phyloP scores from a whole-genome alignment of 2,113 vertebrate genomes.

The Felis catus region DNA sequence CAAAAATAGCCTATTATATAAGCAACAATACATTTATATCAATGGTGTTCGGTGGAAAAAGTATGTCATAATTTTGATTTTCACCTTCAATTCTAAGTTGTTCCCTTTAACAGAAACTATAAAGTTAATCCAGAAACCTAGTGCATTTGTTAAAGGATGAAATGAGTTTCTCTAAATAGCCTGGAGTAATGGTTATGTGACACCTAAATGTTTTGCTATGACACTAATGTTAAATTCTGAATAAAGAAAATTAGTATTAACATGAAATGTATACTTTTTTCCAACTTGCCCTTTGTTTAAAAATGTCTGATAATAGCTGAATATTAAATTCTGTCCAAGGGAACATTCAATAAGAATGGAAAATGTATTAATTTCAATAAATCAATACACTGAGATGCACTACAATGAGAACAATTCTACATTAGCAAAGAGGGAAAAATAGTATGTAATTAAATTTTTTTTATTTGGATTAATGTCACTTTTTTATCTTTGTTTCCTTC shows the following conservation, averaged over 20 bases:
- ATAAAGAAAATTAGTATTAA: not conserved
- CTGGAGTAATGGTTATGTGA: not conserved
- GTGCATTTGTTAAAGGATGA: not conserved
- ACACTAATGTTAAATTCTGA: not conserved
- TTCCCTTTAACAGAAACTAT: not conserved
- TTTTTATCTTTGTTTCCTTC: conserved; percentile 7
- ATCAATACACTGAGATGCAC: not conserved
- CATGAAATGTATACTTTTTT: not conserved
- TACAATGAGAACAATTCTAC: not conserved
- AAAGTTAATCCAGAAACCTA: not conserved
- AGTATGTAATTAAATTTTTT: not conserved
- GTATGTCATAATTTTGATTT: not conserved
- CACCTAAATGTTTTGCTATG: not conserved
- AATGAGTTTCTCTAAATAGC: not conserved
- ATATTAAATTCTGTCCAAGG: not conserved
- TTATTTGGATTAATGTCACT: not conserved
- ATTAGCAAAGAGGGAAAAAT: not conserved
- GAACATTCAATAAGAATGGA: not conserved
- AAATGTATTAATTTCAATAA: not conserved
- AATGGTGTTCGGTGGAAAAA: not conserved
- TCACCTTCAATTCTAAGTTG: conserved; percentile 4
- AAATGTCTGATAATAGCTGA: not conserved
- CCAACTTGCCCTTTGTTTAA: not conserved
- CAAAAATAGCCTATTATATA: conserved; percentile 4
- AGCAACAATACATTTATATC: not conserved